Percentiles rank a stretch among this genome's conserved stretches.
Conservation (phyloP, 2,888 invertebrate genomes). For the Drosophila nr. fundita region DNA sequence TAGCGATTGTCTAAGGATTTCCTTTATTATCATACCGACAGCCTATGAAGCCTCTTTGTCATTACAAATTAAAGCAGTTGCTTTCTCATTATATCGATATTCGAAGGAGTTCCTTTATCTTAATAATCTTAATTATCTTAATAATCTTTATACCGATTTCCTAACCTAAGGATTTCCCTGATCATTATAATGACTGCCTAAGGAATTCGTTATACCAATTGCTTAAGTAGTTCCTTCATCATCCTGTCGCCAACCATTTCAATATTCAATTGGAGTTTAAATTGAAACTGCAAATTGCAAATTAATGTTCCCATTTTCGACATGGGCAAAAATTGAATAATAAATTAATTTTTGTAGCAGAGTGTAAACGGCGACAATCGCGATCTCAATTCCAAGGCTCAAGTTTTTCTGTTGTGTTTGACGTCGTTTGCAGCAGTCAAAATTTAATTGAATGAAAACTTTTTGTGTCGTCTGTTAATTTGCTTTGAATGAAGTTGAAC, state of each 20-base stretch:
- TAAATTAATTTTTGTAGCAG: constrained; percentile 1
- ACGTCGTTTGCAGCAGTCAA: constrained; percentile 36
- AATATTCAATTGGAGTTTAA: not conserved
- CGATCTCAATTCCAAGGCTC: constrained; percentile 8
- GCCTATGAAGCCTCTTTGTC: not conserved
- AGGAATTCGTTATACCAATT: not conserved
- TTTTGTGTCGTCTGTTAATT: constrained; percentile 75
- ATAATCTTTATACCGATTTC: not conserved
- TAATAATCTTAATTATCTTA: no score
- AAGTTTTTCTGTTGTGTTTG: constrained; percentile 25
- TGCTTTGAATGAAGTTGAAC: constrained; percentile 75
- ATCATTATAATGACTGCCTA: not conserved
- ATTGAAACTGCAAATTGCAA: not conserved
- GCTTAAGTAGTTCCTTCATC: not conserved
- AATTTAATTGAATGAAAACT: constrained; percentile 78
- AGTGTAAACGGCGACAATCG: constrained; percentile 23
- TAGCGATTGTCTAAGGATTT: not conserved
- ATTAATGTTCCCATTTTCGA: not conserved
- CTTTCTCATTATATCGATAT: not conserved
- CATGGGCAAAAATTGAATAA: not conserved
- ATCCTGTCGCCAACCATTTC: not conserved
- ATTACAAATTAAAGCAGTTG: not conserved
- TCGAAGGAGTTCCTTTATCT: not conserved
- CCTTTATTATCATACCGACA: not conserved
- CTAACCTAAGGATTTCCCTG: not conserved